Percentiles rank a stretch among this genome's conserved stretches.
These are phyloP conservation scores for Empis stercorea DNA, from an alignment of 2,888 invertebrate genomes.

Conservation along the genomic window DNA sequence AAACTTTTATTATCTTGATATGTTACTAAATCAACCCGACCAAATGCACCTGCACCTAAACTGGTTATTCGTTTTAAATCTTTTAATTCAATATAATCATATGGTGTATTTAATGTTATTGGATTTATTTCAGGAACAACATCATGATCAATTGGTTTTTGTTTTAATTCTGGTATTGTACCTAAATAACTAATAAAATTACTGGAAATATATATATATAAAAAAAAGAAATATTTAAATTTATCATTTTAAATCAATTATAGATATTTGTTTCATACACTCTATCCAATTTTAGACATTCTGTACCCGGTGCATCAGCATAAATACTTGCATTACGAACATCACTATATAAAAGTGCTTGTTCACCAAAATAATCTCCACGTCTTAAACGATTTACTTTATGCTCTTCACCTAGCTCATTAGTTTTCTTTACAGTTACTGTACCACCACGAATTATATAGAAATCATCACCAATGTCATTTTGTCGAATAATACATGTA, in stretches of 20 bases:
- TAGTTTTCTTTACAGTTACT: conserved; percentile 58
- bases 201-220: conserved; percentile 29
- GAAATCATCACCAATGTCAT: conserved; percentile 78
- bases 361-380: conserved; percentile 82
- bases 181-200: conserved; percentile 77
- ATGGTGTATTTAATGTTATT: conserved; percentile 35
- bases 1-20: conserved; percentile 42
- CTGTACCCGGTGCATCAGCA: conserved; percentile 67
- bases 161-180: conserved; percentile 39
- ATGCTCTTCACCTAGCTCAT: conserved; percentile 46
- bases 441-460: conserved; percentile 79
- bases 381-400: conserved; percentile 56
- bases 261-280: conserved; percentile 42
- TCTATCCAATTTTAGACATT: conserved; percentile 78
- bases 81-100: conserved; percentile 54
- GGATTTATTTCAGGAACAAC: conserved; percentile 21
- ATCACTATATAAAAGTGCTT: conserved; percentile 74
- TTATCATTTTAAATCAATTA: neutral
- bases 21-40: conserved; percentile 68
- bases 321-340: conserved; percentile 81
- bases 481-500: conserved; percentile 69
- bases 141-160: conserved; percentile 21
- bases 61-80: conserved; percentile 75
- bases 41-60: conserved; percentile 86
- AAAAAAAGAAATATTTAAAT: neutral